Conservation (phyloP, 1,140 invertebrate genomes). For the Megalonaias nervosa region DNA sequence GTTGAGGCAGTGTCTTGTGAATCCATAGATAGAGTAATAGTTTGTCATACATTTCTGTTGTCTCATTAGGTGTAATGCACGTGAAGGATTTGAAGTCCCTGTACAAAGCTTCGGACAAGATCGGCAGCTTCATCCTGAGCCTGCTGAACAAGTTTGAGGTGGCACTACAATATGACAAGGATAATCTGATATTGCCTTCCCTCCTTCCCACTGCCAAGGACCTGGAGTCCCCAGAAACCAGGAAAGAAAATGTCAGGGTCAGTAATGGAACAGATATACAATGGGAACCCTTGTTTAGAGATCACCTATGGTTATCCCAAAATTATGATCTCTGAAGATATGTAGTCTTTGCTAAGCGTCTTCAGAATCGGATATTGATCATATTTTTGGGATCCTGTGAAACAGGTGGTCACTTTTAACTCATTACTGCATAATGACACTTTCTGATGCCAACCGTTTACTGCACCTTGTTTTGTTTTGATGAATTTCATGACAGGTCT, state of each 20-base stretch:
- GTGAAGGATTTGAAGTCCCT: constrained; percentile 93
- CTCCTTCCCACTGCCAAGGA: constrained; percentile 82
- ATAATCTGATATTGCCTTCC: constrained; percentile 92
- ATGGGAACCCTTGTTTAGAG: background rate
- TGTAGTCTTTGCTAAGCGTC: background rate
- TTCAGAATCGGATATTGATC: background rate
- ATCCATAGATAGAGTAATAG: too few species aligned
- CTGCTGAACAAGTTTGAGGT: constrained; percentile 96
- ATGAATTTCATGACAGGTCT: too few species aligned
- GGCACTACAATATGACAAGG: constrained; percentile 95
- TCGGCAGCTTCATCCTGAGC: constrained; percentile 65
- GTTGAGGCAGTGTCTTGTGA: too few species aligned
- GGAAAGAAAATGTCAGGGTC: constrained; percentile 45
- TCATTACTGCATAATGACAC: too few species aligned
- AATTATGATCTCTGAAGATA: background rate
- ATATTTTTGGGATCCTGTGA: background rate
- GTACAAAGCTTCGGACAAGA: constrained; percentile 79
- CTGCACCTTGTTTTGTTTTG: too few species aligned
- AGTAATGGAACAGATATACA: background rate
- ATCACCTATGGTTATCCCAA: background rate
- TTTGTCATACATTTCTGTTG: background rate
- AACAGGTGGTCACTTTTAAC: too few species aligned
- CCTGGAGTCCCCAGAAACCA: constrained; percentile 28
- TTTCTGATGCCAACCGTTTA: too few species aligned
- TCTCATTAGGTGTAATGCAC: constrained; percentile 86